Base-by-base conservation (phyloP, 37 sponge, comb jelly and placozoan genomes). In the Aphrocallistes beatrix region DNA sequence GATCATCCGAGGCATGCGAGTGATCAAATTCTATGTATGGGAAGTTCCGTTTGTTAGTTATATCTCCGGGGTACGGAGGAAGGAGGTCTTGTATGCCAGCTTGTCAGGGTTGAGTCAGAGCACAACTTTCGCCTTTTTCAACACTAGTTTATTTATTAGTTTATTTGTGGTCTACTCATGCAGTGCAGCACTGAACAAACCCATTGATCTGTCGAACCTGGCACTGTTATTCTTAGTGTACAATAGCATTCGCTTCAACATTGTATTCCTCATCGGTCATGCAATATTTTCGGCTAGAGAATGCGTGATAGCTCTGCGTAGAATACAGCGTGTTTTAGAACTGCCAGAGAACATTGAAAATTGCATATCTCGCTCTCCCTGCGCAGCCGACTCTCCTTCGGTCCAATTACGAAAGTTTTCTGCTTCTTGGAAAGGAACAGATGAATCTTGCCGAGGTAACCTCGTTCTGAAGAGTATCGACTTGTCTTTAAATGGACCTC, bases 101-200 rank as follows among this genome's bases (percentile, higher is more conserved):
- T 13, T 60, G 17, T 60, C 75, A 19, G 75, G 75, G 3, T 25
- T 60, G 1, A 3, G 10, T 60, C 75, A 60, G 21, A 60, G 75
- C 21, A 60, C 75, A 60, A 60, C 75, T 6, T 60, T 60, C 75
- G 10, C 75, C n/a, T 60, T 60, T 30, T 60, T 60, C 75, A 60
- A 60, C 75, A 19, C 75, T 6, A 60, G 75, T 13, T 6, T 60
- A 13, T 60, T 60, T 30, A 60, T 60, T 25, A 30, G 28, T 60
- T 30, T 60, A 6, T 60, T 60, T 30, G 28, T 60, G 17, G 32
- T 60, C 34, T 60, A 60, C 75, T 3, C 75, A 28, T 19, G 6
- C 75, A 60, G 75, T 28, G 34, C n/a, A 60, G 75, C 34, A 30
- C 1, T 13, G n/a, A 30, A 13, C 6, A 60, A 60, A 3, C 75